Evolutionary conservation across 2,888 invertebrate species (phyloP).

Genomic region (Drosophila falleni): DNA sequence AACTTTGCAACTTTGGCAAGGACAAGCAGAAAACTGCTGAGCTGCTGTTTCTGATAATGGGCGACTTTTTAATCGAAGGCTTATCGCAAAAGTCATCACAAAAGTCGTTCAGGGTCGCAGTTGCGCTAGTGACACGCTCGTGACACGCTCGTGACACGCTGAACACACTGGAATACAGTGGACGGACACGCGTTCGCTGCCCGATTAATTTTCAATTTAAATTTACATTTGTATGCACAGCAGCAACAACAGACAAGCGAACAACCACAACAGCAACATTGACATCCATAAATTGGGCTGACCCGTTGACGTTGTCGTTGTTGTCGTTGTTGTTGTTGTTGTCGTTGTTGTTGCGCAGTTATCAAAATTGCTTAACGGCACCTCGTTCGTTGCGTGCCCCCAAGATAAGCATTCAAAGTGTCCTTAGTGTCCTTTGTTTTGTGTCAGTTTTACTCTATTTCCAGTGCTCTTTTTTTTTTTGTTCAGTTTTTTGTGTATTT

Average conservation of each 20-base stretch:
- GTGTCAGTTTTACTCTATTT: not conserved
- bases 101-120: constrained; percentile 43
- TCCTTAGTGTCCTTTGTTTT: constrained; percentile 20
- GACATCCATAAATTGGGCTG: constrained; percentile 58
- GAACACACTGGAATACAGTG: too few relatives aligned
- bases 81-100: constrained; percentile 56
- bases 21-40: constrained; percentile 50
- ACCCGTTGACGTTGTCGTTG: constrained; percentile 57
- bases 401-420: constrained; percentile 65
- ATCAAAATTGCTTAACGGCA: constrained; percentile 70
- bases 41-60: constrained; percentile 49
- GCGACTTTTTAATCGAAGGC: constrained; percentile 61
- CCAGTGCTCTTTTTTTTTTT: not conserved
- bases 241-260: constrained; percentile 19
- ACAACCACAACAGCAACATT: constrained; percentile 14
- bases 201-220: constrained; percentile 75
- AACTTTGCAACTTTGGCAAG: constrained; percentile 49
- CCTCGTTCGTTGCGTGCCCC: constrained; percentile 30
- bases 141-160: constrained; percentile 22
- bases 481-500: not conserved
- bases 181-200: constrained; percentile 35
- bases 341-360: constrained; percentile 58
- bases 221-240: constrained; percentile 69
- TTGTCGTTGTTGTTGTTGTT: constrained; percentile 44
- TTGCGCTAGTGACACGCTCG: constrained; percentile 20